Conservation (phyloP, 2,797 vertebrate species). For the Sebastes cheni region DNA sequence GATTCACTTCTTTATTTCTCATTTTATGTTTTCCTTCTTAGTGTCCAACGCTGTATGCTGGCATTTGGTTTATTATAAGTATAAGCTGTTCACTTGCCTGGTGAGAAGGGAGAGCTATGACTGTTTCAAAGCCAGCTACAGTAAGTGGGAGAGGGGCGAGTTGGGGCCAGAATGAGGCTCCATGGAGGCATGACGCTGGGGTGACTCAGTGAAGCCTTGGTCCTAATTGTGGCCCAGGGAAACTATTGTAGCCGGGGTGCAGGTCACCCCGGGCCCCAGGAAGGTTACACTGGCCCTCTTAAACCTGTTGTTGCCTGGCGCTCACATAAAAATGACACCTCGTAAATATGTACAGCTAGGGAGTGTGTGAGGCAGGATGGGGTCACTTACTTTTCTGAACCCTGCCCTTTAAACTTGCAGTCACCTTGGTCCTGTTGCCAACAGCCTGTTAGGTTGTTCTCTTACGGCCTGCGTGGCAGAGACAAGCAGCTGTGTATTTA, state of each 20-base stretch:
- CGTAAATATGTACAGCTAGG: conserved; percentile 77
- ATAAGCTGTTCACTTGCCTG: conserved; percentile 13
- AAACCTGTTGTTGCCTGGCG: conserved; percentile 83
- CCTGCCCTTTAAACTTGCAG: conserved; percentile 74
- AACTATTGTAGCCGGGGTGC: conserved; percentile 63
- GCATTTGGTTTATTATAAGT: conserved; percentile 10
- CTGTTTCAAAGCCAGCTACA: conserved; percentile 30
- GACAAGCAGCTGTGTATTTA: conserved; percentile 33
- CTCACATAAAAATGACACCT: conserved; percentile 85
- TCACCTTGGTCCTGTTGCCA: conserved; percentile 65
- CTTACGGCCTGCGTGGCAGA: conserved; percentile 35
- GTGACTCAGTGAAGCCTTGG: conserved; percentile 70
- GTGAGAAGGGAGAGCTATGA: conserved; percentile 20
- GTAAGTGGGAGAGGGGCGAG: not conserved
- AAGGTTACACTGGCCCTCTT: conserved; percentile 81
- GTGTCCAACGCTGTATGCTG: not conserved
- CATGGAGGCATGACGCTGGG: conserved; percentile 47
- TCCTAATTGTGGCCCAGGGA: conserved; percentile 81
- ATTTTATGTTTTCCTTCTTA: not conserved
- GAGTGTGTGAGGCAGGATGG: conserved; percentile 65
- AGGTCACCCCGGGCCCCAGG: conserved; percentile 73
- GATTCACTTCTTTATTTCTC: not conserved
- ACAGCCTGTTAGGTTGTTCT: conserved; percentile 52
- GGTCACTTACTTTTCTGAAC: conserved; percentile 72
- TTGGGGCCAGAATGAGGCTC: conserved; percentile 25